Evolutionary conservation across 2,113 vertebrate genomes (phyloP).

Genomic region (Leucosticte australis): DNA sequence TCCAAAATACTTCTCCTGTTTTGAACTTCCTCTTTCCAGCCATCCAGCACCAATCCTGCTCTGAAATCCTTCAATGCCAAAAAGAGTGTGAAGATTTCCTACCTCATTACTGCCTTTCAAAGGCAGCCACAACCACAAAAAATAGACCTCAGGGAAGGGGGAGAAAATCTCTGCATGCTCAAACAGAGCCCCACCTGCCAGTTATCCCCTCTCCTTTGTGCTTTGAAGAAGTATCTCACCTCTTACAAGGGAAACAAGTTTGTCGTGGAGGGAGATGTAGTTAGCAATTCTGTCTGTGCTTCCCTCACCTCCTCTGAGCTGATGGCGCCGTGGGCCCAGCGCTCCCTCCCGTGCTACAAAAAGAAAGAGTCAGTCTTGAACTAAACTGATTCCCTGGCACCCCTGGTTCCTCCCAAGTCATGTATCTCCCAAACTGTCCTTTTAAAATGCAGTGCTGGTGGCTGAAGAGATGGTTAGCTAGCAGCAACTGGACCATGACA

Average conservation of each 20-base stretch:
- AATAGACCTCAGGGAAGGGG: background rate
- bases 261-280: background rate
- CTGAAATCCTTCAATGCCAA: background rate
- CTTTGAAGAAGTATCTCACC: conserved; percentile 27
- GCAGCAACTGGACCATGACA: background rate
- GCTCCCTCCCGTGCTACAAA: background rate
- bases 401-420: background rate
- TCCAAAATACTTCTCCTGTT: background rate
- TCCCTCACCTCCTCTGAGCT: background rate
- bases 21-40: background rate
- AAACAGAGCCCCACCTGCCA: conserved; percentile 2
- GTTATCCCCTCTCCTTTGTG: background rate
- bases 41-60: background rate
- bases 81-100: background rate
- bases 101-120: conserved; percentile 24
- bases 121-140: background rate
- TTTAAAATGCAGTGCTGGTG: background rate
- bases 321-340: fast-evolving
- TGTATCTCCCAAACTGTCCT: background rate
- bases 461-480: background rate
- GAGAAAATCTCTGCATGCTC: background rate
- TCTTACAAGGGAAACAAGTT: background rate
- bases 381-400: background rate
- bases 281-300: conserved; percentile 7
- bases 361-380: background rate